phyloP scores from a whole-genome alignment of 64 coral and sea anemone species.

The Montipora efflorescens region DNA sequence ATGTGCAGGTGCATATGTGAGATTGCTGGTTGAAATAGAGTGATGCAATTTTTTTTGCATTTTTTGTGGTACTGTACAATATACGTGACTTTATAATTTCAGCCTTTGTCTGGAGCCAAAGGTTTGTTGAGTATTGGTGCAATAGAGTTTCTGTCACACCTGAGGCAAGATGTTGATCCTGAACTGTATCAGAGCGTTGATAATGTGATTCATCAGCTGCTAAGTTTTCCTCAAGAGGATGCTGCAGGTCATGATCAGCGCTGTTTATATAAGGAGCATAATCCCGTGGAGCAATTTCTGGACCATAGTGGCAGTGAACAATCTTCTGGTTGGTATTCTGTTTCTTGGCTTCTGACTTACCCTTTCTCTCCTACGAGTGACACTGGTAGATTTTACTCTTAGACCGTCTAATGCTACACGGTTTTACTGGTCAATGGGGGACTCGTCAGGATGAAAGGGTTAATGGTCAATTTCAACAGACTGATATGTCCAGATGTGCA shows the following conservation, averaged over 20 bases:
- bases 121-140: conserved; percentile 82
- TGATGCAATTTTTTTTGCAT: no score
- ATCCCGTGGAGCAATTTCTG: background rate
- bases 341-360: background rate
- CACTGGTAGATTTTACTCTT: background rate
- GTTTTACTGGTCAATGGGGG: no score
- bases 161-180: conserved; percentile 88
- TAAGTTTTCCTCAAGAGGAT: conserved; percentile 76
- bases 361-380: no score
- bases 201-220: conserved; percentile 87
- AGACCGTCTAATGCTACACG: no score
- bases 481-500: no score
- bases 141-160: conserved; percentile 89
- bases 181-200: conserved; percentile 82
- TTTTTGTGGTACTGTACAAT: background rate
- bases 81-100: background rate
- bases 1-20: no score
- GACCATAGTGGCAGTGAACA: background rate
- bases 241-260: conserved; percentile 49
- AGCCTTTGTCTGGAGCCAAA: conserved; percentile 79
- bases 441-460: no score
- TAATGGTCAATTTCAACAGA: no score
- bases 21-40: no score
- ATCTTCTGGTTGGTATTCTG: background rate
- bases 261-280: conserved; percentile 62